Percentiles rank a stretch among this genome's conserved stretches.
phyloP scores from a whole-genome alignment of 2,888 invertebrate species.

The Clostera curtula region DNA sequence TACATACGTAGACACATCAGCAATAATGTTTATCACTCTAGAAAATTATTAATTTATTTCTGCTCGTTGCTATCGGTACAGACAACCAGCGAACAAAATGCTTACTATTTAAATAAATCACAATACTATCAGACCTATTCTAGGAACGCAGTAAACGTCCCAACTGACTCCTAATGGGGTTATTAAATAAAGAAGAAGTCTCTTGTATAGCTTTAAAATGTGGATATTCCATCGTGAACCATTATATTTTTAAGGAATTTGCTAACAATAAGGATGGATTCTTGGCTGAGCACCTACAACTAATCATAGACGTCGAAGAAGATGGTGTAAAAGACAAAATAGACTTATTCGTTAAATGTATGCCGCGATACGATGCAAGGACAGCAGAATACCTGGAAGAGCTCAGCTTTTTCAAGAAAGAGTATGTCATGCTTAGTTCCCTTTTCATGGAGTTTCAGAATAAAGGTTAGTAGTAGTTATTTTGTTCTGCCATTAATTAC shows the following conservation, averaged over 20 bases:
- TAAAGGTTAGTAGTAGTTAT: too few relatives aligned
- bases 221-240: constrained; percentile 24
- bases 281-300: constrained; percentile 53
- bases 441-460: constrained; percentile 44
- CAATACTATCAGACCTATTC: too few relatives aligned
- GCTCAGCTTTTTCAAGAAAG: constrained; percentile 46
- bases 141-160: constrained; percentile 4
- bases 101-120: too few relatives aligned
- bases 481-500: too few relatives aligned
- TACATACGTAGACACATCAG: too few relatives aligned
- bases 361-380: constrained; percentile 68
- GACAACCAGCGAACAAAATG: too few relatives aligned
- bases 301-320: constrained; percentile 31
- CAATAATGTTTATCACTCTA: too few relatives aligned
- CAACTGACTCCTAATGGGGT: constrained; percentile 28
- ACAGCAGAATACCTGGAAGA: constrained; percentile 52
- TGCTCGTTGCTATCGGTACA: not conserved
- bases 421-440: constrained; percentile 43
- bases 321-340: constrained; percentile 23
- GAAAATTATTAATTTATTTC: not conserved
- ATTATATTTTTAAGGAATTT: constrained; percentile 40
- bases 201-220: constrained; percentile 30
- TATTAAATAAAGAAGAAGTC: constrained; percentile 38
- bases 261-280: constrained; percentile 47
- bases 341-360: constrained; percentile 75